A percentile compares a stretch with the other conserved stretches of the same genome.
phyloP scores from a whole-genome alignment of 2,797 vertebrate genomes.

The Pelochelys cantorii region DNA sequence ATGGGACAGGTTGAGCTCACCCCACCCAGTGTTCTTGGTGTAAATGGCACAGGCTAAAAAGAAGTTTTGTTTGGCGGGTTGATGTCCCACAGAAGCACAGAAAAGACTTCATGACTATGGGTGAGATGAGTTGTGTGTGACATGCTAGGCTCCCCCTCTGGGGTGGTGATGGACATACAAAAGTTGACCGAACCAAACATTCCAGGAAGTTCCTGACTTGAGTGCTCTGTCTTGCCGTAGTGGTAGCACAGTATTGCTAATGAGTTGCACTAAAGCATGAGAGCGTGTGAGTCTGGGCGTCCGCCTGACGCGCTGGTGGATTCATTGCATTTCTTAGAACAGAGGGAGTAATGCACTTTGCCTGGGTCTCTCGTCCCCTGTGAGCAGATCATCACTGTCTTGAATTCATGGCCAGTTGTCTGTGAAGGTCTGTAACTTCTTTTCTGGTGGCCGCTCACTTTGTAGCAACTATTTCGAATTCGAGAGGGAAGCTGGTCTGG shows the following conservation, averaged over 20 bases:
- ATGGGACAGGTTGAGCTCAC: background rate
- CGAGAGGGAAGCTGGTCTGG: background rate
- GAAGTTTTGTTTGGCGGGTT: rapidly evolving
- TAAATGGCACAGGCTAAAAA: background rate
- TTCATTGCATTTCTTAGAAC: background rate
- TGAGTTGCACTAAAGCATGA: rapidly evolving
- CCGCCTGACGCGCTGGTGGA: background rate
- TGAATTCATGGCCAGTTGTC: background rate
- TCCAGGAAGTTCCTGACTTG: background rate
- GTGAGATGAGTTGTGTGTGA: background rate
- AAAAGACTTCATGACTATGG: rapidly evolving
- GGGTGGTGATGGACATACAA: rapidly evolving
- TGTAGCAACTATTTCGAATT: background rate
- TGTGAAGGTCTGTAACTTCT: background rate
- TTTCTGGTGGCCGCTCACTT: background rate
- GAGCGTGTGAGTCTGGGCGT: background rate
- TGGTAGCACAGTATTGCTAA: background rate
- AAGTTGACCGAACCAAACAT: background rate
- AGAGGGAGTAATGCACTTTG: background rate
- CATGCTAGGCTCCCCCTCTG: background rate
- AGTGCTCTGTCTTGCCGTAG: background rate
- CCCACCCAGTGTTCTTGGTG: background rate
- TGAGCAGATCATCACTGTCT: background rate
- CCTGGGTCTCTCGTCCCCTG: background rate
- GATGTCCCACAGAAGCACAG: rapidly evolving